Evolutionary conservation across 2,888 invertebrate species (phyloP), one percentile per base, ranked within the genome.

Genomic region (Ernsta delagoae): DNA sequence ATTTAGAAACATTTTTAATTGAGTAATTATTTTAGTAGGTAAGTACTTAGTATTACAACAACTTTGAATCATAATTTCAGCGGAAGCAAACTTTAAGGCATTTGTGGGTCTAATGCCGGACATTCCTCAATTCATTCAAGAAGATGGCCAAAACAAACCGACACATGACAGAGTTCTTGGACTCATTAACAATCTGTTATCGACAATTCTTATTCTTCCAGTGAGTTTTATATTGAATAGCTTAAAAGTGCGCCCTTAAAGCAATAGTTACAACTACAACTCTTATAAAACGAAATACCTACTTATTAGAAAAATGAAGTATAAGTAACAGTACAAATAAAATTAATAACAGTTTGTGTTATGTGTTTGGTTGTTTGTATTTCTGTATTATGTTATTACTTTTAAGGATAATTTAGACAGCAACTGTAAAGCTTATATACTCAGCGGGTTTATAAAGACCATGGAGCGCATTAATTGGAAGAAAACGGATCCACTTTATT

Each of bases 71-170:
- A n/a, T 36, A n/a, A n/a, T 94, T 90, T 79, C 80, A 98, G 98
- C 98, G 70, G 99, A 99, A 93, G 97, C 98, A 2, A 98, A 98
- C 85, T 97, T 99, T 78, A 98, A 98, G 89, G 97, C 98, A 39
- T 96, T 98, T 0, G 94, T 99, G 16, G 95, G 95, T 71, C 90
- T 98, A 61, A 95, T 99, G 73, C 95, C 96, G 0, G 97, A 98
- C 75, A 93, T 98, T 79, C 97, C 97, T 0, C 88, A 73, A 87
- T 95, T 81, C 89, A 94, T 75, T 89, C 95, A 81, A 95, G 97
- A 96, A 73, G 97, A 98, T 73, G 96, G 96, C 2, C 96, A 97
- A 83, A 92, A 94, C 53, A 95, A 95, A 75, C 95, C 96, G 70
- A 95, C 97, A 0, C 97, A 98, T 79, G 91, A 94, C 9, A 96